Base-by-base conservation (phyloP, 2,797 vertebrate species). In the Sebastes trivittatus region DNA sequence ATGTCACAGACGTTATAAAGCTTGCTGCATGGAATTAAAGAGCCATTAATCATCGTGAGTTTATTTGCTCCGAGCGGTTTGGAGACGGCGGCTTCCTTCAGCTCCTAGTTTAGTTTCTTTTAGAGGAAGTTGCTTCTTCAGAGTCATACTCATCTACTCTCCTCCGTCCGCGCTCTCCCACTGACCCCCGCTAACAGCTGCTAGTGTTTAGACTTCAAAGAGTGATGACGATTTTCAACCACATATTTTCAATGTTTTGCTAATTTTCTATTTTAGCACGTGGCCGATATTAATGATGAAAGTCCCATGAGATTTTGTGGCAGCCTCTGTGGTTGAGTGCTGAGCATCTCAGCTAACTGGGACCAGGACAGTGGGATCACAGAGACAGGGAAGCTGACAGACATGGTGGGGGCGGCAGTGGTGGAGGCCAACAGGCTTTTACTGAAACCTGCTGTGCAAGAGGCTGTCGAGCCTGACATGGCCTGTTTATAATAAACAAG, bases 151-250 rank as follows among this genome's bases (percentile, higher is more conserved):
- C 84, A 62, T 72, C 83, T 61, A 55, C 83, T 70, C 76, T 85
- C 80, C 83, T 75, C 64, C 63, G 27, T 76, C 78, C 27, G 7
- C 62, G 87, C 90, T 92, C 88, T n/a, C 29, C 22, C 59, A 10
- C 52, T 91, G 91, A 94, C 93, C 92, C 72, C 66, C 9, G 20
- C 73, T 2, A 62, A 71, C 93, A 94, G 93, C 93, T 94, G 94
- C 58, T 78, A 87, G 72, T 36, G 77, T 29, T 94, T 94, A 93
- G 72, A 92, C 88, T 85, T 93, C 83, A 89, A 89, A 92, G 92
- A 63, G 42, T 56, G 83, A 92, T 59, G 81, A 82, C 87, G 86
- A 92, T 92, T 93, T 91, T 88, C 76, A 30, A 79, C 88, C 80
- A 71, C 92, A 90, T 75, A 92, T 89, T 93, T 94, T 85, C 88